Evolutionary conservation across 2,888 invertebrate species (phyloP), one percentile per base, ranked within the genome.

Genomic region (Pyrgus malvae): DNA sequence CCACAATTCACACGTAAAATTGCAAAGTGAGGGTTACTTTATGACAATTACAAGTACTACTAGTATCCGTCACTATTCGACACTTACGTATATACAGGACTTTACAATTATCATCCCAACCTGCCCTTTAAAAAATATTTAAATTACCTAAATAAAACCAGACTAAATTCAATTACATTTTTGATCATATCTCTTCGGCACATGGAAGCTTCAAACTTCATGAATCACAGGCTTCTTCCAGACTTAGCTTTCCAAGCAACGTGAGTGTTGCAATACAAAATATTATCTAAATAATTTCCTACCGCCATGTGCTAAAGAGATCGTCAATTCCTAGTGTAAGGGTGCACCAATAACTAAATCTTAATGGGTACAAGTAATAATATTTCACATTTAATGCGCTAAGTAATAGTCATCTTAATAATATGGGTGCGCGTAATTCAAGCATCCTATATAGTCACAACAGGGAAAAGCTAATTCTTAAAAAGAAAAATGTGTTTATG

Each of bases 1-100:
- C 57, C 45, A 57, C 58, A 53, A 40, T 56, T 48, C 40, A 74
- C 70, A 72, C 63, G 62, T 69, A 65, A 68, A 67, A 73, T 70
- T 67, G 68, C 67, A 63, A 67, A 71, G 66, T 72, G 70, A 60
- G 58, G 71, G 68, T 68, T 68, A 67, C 67, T 67, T 45, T 38
- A 46, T 40, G 53, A 54, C 40, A 54, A 45, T 45, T 54, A 45
- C 53, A 53, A 37, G 65, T 45, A 53, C 53, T 45, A 27, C 60
- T 67, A 65, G 63, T 61, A 62, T 65, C 63, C 66, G 63, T 58
- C 50, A 57, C 60, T 74, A 71, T 76, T 67, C 68, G 70, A 75
- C 69, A 69, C 76, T 77, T 81, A 83, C 80, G 79, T 87, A 88
- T 87, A 79, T 86, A 88, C 86, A 87, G 72, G 72, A 74, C 70